Evolutionary conservation across 2,113 vertebrate genomes (phyloP).

Genomic region (Syngnathoides biaculeatus): DNA sequence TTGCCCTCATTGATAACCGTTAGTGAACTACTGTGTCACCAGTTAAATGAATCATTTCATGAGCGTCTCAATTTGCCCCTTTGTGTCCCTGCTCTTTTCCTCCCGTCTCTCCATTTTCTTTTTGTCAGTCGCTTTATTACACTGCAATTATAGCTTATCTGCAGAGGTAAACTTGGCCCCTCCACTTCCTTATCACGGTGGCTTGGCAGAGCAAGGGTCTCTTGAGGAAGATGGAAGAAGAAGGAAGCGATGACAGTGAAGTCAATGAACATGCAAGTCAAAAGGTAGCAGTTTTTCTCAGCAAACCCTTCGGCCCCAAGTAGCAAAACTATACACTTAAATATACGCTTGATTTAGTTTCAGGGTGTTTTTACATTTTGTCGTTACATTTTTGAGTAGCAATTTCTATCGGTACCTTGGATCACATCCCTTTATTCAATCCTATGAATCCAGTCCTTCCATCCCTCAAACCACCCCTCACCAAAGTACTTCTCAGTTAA

Average conservation of each 20-base stretch:
- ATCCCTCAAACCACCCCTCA: slow-evolving; percentile 12
- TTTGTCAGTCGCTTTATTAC: slow-evolving; percentile 56
- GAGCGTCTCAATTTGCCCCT: slow-evolving; percentile 42
- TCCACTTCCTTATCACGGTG: slow-evolving; percentile 58
- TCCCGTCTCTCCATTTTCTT: slow-evolving; percentile 35
- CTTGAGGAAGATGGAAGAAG: slow-evolving; percentile 46
- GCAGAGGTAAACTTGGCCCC: slow-evolving; percentile 59
- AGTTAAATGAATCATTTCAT: slow-evolving; percentile 58
- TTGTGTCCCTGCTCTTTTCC: slow-evolving; percentile 45
- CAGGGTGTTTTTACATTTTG: too few species aligned
- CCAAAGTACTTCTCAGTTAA: slow-evolving; percentile 4
- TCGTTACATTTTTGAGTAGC: neutral
- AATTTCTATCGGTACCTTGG: neutral
- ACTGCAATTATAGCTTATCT: slow-evolving; percentile 70
- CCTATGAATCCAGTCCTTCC: slow-evolving; percentile 19
- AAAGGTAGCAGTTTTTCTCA: slow-evolving; percentile 19
- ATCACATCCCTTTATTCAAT: slow-evolving; percentile 25
- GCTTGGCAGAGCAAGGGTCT: slow-evolving; percentile 64
- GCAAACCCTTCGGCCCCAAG: neutral
- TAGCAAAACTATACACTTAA: neutral
- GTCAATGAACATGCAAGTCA: slow-evolving; percentile 18
- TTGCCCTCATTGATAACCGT: slow-evolving; percentile 51
- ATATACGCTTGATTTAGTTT: too few species aligned
- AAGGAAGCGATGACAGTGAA: slow-evolving; percentile 13
- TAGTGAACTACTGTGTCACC: slow-evolving; percentile 36